Percentiles rank a stretch among this genome's conserved stretches.
phyloP scores from a whole-genome alignment of 2,888 invertebrate species.

The Standfussiana lucernea region DNA sequence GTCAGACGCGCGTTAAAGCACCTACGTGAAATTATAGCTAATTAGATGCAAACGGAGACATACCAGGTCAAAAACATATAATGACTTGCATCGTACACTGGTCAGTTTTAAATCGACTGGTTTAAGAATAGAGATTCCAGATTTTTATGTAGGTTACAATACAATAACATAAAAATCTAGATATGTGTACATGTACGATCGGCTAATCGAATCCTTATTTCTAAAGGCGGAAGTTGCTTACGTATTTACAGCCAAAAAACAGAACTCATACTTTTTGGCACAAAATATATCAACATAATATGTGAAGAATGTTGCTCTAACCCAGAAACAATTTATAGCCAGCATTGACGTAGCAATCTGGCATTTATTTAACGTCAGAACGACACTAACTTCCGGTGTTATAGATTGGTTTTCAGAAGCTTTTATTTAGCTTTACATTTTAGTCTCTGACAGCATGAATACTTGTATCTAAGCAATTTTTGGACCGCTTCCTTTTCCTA shows the following conservation, averaged over 20 bases:
- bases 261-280: conserved; percentile 18
- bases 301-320: conserved; percentile 19
- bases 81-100: not conserved
- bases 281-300: conserved; percentile 26
- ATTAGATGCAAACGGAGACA: not conserved
- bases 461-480: not conserved
- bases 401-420: conserved; percentile 5
- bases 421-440: conserved; percentile 15
- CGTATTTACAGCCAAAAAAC: not conserved
- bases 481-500: not conserved
- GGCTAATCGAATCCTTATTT: not conserved
- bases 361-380: not conserved
- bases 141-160: too few species aligned
- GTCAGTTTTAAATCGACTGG: conserved; percentile 1
- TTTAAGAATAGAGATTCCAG: too few species aligned
- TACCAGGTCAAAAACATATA: not conserved
- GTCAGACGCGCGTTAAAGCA: not conserved
- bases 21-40: not conserved
- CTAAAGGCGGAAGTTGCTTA: conserved; percentile 13
- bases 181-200: too few species aligned
- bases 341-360: conserved; percentile 31
- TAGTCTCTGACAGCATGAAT: not conserved
- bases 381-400: conserved; percentile 30
- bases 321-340: conserved; percentile 29
- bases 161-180: too few species aligned